phyloP scores from a whole-genome alignment of 2,113 vertebrate genomes.

The Eptesicus fuscus region DNA sequence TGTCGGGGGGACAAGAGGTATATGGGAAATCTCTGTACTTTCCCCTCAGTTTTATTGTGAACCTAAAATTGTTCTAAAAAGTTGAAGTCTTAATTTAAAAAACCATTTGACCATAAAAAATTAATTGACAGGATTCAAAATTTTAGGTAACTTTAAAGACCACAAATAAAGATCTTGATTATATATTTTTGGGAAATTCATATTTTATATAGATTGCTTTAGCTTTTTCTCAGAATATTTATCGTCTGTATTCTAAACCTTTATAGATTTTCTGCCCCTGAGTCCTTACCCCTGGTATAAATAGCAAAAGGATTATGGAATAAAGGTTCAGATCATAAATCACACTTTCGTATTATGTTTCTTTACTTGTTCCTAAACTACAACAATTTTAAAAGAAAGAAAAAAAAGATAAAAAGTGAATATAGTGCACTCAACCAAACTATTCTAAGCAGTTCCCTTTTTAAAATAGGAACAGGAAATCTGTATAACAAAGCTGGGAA shows the following conservation, averaged over 20 bases:
- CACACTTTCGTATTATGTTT: background rate
- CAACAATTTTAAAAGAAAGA: constrained; percentile 13
- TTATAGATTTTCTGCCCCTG: background rate
- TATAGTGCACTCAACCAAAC: background rate
- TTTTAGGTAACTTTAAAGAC: background rate
- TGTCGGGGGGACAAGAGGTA: background rate
- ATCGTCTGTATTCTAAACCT: background rate
- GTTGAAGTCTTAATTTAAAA: background rate
- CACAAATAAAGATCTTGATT: constrained; percentile 7
- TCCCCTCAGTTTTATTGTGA: background rate
- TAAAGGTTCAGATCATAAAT: background rate
- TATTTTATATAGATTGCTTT: background rate
- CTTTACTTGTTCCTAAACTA: constrained; percentile 12
- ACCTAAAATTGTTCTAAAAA: background rate
- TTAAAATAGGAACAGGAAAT: constrained; percentile 9
- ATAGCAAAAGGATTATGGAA: constrained; percentile 10
- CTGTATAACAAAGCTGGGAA: background rate
- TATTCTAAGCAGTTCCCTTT: constrained; percentile 3
- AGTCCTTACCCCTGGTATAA: background rate
- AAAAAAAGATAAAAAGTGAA: background rate
- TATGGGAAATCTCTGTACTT: background rate
- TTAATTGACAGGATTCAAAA: background rate
- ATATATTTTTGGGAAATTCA: background rate
- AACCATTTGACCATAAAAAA: background rate
- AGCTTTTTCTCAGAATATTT: constrained; percentile 29